Base-by-base conservation (phyloP, 2,888 invertebrate genomes). In the Eupithecia subfuscata region DNA sequence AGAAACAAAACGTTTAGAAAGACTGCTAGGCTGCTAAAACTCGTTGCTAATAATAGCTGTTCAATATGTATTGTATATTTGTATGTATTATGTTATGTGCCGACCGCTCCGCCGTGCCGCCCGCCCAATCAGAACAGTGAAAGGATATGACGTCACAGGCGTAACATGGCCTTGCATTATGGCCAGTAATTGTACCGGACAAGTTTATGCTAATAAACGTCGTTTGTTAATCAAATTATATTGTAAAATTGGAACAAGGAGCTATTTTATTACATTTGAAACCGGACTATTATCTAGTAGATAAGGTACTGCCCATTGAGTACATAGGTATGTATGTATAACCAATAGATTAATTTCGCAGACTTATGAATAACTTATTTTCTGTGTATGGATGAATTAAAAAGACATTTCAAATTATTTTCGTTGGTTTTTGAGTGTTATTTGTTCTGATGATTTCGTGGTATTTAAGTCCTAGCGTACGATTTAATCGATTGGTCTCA, bases 101-200 rank as follows among this genome's bases (percentile, higher is more conserved):
- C 52, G 22, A n/a, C 52, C 22, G 11, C 67, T 43, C 40, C 67
- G 67, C n/a, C 22, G 43, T 22, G 52, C 64, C 45, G 52, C 30
- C 64, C 72, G 85, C 84, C 91, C 91, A 91, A 90, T 91, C 82
- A 85, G 85, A 72, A 76, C 81, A 87, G 93, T 93, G 93, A 93
- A 93, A 93, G 93, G 93, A 89, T 92, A 89, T 90, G 88, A 87
- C 93, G 92, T 93, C 93, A 92, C 86, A 88, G 85, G 84, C 78
- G 76, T 80, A 81, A 75, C 78, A 79, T 84, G 90, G 86, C 91
- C 91, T 91, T 91, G 90, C 82, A 84, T 84, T 87, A 86, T 76
- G 74, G 67, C 73, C 72, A 76, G 79, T 84, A 84, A 84, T 85
- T 84, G 83, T 84, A 81, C 83, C 71, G 80, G 75, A 60, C 73